Percentiles rank a stretch among this genome's conserved stretches.
These are phyloP conservation scores for Pseudomugil tenellus DNA, from an alignment of 2,797 vertebrate species.

Conservation along the genomic window DNA sequence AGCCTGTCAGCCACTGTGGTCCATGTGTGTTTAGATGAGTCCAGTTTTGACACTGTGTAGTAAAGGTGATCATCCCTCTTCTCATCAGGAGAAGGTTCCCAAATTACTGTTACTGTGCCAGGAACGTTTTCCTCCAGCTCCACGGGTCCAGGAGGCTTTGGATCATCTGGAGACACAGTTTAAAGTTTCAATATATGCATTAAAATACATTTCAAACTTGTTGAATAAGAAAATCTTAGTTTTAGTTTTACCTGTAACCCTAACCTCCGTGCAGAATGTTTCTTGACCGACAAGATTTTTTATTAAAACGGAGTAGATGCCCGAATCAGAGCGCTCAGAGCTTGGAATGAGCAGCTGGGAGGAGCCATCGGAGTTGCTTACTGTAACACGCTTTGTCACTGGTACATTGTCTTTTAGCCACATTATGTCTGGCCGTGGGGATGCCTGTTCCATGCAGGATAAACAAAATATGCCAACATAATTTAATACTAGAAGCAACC, in stretches of 20 bases:
- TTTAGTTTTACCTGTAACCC: slow-evolving; percentile 84
- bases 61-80: slow-evolving; percentile 80
- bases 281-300: slow-evolving; percentile 80
- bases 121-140: slow-evolving; percentile 86
- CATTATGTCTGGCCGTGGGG: slow-evolving; percentile 79
- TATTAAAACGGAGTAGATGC: slow-evolving; percentile 84
- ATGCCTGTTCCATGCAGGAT: slow-evolving; percentile 75
- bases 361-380: slow-evolving; percentile 76
- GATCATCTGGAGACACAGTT: slow-evolving; percentile 78
- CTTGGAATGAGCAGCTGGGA: slow-evolving; percentile 85
- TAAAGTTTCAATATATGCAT: slow-evolving; percentile 1
- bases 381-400: slow-evolving; percentile 73
- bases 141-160: slow-evolving; percentile 85
- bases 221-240: background rate
- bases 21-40: slow-evolving; percentile 83
- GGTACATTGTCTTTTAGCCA: slow-evolving; percentile 89
- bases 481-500: background rate
- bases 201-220: background rate
- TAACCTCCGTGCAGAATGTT: slow-evolving; percentile 81
- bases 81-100: slow-evolving; percentile 89
- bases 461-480: background rate
- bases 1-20: slow-evolving; percentile 80
- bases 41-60: slow-evolving; percentile 84
- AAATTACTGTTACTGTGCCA: slow-evolving; percentile 85
- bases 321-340: slow-evolving; percentile 82